Evolutionary conservation across 2,797 vertebrate species (phyloP).

Genomic region (Phrynocephalus vlangalii): DNA sequence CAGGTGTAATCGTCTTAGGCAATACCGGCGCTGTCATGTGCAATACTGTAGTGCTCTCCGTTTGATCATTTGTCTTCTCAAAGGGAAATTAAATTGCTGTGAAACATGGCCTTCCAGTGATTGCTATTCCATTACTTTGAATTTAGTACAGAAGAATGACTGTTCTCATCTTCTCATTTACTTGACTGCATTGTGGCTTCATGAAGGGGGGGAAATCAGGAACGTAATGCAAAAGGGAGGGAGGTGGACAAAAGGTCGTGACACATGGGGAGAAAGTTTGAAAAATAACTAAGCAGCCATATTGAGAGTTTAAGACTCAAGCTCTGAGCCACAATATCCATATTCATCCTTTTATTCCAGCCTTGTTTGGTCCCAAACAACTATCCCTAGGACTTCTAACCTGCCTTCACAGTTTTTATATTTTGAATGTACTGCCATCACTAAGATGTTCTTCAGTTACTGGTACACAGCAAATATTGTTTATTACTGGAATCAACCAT

Average conservation of each 20-base stretch:
- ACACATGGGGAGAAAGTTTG: background rate
- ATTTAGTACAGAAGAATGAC: conserved; percentile 33
- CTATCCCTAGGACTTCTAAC: background rate
- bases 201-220: conserved; percentile 23
- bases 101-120: conserved; percentile 31
- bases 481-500: conserved; percentile 15
- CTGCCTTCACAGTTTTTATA: background rate
- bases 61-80: conserved; percentile 43
- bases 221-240: conserved; percentile 26
- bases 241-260: conserved; percentile 9
- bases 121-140: conserved; percentile 34
- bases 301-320: conserved; percentile 11
- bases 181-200: conserved; percentile 42
- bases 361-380: background rate
- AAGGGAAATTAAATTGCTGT: conserved; percentile 41
- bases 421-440: background rate
- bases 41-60: conserved; percentile 32
- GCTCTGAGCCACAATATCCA: background rate
- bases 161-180: background rate
- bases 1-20: background rate
- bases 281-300: background rate
- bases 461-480: background rate
- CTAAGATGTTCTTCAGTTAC: background rate
- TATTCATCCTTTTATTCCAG: background rate
- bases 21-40: conserved; percentile 30